Evolutionary conservation across 2,797 vertebrate species (phyloP).

Genomic region (Smutsia temminckii): DNA sequence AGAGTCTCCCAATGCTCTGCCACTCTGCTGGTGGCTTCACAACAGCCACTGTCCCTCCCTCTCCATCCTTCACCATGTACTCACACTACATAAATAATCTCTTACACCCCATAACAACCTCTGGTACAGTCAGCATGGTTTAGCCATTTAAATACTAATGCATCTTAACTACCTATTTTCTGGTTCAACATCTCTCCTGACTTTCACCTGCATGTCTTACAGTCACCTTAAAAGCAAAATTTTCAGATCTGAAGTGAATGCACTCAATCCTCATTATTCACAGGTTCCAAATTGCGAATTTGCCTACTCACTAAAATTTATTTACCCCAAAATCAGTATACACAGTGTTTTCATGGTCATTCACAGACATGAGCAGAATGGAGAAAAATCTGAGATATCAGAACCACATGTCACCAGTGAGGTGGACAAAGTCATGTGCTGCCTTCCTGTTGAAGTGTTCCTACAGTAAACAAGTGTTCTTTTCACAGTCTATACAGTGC

Average conservation of each 20-base stretch:
- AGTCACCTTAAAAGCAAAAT: slow-evolving; percentile 7
- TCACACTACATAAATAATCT: not conserved
- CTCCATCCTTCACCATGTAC: not conserved
- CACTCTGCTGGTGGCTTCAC: not conserved
- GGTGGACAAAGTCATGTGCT: not conserved
- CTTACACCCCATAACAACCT: not conserved
- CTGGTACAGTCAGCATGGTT: not conserved
- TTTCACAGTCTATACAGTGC: not conserved
- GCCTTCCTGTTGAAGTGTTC: not conserved
- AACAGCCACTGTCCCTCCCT: not conserved
- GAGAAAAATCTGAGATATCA: not conserved
- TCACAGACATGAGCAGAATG: not conserved
- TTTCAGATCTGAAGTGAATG: slow-evolving; percentile 14
- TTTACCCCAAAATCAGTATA: not conserved
- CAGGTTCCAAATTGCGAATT: not conserved
- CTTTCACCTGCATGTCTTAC: not conserved
- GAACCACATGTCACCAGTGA: not conserved
- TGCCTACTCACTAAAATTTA: not conserved
- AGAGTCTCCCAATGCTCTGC: not conserved
- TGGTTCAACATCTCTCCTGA: not conserved
- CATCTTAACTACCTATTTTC: slow-evolving; percentile 13
- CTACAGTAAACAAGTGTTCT: not conserved
- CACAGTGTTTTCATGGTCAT: not conserved
- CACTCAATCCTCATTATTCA: not conserved
- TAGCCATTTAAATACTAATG: not conserved